Evolutionary conservation across 2,113 vertebrate genomes (phyloP), one percentile per base, ranked within the genome.

Genomic region (Equus quagga): DNA sequence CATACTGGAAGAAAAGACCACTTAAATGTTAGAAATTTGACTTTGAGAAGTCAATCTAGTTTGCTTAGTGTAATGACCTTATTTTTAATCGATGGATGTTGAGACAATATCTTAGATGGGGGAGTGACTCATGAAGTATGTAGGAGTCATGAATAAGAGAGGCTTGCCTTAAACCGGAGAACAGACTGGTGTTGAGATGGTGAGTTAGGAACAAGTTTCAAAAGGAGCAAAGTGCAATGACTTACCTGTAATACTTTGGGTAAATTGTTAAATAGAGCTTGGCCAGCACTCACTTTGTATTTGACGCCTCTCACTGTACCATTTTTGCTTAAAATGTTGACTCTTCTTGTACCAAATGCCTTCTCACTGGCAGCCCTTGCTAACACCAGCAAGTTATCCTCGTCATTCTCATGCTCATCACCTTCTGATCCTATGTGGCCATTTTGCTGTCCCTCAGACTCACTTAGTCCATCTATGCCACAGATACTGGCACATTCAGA

Each of bases 301-400:
- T 99, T 99, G 97, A 99, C 99, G 56, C 99, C 99, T 97, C 99
- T 99, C 60, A 99, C 99, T 33, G 99, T 99, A 70, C 99, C 99
- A 1, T 99, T 99, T 98, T 99, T 99, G 98, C 99, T 99, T 95
- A 99, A 98, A 97, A 99, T 99, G 98, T 99, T 99, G 98, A 99
- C 99, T 97, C 99, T 98, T 97, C 99, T 99, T 64, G 99, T 99
- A 81, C 99, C 99, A 98, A 99, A 99, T 6, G 98, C 97, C 97
- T 98, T 99, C 98, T 99, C 99, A 64, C 99, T 99, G 70, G 99
- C 97, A 75, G 99, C 99, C 94, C 99, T 99, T 0, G 99, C 99
- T 23, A 99, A 98, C 96, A 99, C 94, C 72, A 99, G 99, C 98
- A 99, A 93, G 10, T 99, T 99, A 0, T 99, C 99, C 0, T 99